Evolutionary conservation across 2,888 invertebrate genomes (phyloP).

Genomic region (Himalopsyche kuldschensis): DNA sequence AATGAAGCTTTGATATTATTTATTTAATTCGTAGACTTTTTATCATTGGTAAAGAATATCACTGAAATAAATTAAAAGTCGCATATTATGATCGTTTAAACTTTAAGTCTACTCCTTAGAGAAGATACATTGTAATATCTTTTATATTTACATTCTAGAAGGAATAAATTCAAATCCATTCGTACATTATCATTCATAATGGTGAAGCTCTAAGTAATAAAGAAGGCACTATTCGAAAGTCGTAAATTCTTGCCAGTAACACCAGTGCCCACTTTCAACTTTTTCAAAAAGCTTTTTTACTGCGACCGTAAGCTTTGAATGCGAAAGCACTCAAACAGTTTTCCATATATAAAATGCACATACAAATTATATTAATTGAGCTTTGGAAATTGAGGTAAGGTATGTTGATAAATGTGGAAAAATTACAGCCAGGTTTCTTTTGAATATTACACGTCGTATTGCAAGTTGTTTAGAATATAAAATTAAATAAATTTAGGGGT

Average conservation of each 20-base stretch:
- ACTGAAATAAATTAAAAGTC: not conserved
- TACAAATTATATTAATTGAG: not conserved
- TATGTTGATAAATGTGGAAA: not conserved
- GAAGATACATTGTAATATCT: not conserved
- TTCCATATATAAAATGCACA: not conserved
- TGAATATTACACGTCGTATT: too few relatives aligned
- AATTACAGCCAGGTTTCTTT: too few relatives aligned
- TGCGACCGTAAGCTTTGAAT: not conserved
- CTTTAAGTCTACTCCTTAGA: not conserved
- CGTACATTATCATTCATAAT: not conserved
- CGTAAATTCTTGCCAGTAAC: not conserved
- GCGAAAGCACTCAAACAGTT: not conserved
- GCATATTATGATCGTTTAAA: not conserved
- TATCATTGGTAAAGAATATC: not conserved
- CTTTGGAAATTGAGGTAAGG: not conserved
- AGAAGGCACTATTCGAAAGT: not conserved
- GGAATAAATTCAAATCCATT: not conserved
- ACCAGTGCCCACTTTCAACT: slow-evolving; percentile 3
- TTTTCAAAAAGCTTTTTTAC: not conserved
- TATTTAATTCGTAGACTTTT: not conserved
- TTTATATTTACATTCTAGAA: not conserved
- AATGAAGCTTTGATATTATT: not conserved
- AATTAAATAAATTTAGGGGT: too few relatives aligned
- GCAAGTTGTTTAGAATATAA: too few relatives aligned
- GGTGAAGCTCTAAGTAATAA: not conserved